Evolutionary conservation across 2,797 vertebrate species (phyloP), one percentile per base, ranked within the genome.

Genomic region (Apogon talboti): DNA sequence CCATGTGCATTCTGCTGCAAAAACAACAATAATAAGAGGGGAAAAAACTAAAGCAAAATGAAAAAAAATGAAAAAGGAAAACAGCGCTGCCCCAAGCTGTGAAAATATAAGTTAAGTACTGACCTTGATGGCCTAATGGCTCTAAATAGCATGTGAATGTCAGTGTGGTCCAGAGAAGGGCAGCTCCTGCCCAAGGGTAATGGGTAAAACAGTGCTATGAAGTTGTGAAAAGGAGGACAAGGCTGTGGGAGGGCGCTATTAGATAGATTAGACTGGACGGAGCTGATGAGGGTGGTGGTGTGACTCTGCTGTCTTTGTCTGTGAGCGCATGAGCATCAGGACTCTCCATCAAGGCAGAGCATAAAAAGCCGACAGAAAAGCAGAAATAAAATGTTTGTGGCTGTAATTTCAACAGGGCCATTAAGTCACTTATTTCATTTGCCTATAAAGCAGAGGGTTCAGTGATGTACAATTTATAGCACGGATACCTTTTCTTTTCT

Each of bases 101-200:
- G 76, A 87, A 86, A 90, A 84, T 89, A 77, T 78, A 87, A 79
- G 81, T 78, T 87, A 90, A 87, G 83, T 87, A 80, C 78, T 89
- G 91, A 90, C 88, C 89, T 89, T 81, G 75, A 60, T 83, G 81
- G 65, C 78, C 74, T 89, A 91, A 89, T 91, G 85, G 81, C 85
- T 88, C 69, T 82, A 85, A 91, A 90, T 86, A 79, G 81, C 66
- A 10, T 87, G 67, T 87, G 84, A 88, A 92, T 86, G 85, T 81
- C 77, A 78, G 83, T 19, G 66, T 83, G 81, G 75, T 75, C 83
- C 40, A 41, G 64, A 84, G 82, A 84, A 91, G 84, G 81, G 78
- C 74, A 79, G 74, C 70, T 69, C 42, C 61, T 61, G 84, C 84
- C 78, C 41, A 63, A 56, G 83, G 85, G 72, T 78, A 84, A 80